A percentile compares a stretch with the other conserved stretches of the same genome.
Conservation (phyloP, 1,140 invertebrate genomes). For the Neodiprion pinetum region DNA sequence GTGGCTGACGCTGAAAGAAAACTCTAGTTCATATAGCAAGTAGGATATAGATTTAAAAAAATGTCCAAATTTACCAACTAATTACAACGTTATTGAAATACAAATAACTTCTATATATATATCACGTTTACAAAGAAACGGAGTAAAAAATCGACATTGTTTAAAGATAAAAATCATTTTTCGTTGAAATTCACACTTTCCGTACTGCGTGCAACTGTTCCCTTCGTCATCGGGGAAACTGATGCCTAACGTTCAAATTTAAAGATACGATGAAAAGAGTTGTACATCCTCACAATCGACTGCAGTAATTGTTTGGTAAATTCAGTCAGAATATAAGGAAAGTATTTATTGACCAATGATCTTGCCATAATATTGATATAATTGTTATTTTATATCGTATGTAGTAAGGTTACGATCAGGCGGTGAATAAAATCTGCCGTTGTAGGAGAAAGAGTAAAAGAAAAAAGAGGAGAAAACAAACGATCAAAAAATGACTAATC, state of each 20-base stretch:
- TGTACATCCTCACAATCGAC: not conserved
- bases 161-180: too few species aligned
- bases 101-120: not conserved
- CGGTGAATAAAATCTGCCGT: slow-evolving; percentile 37
- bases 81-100: slow-evolving; percentile 23
- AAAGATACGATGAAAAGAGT: too few species aligned
- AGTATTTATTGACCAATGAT: slow-evolving; percentile 54
- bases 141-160: too few species aligned
- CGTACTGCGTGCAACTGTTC: too few species aligned
- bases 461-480: too few species aligned
- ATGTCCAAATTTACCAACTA: slow-evolving; percentile 41
- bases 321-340: slow-evolving; percentile 38
- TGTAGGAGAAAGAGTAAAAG: slow-evolving; percentile 24
- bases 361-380: slow-evolving; percentile 46
- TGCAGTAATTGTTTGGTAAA: slow-evolving; percentile 38
- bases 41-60: slow-evolving; percentile 27
- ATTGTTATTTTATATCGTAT: slow-evolving; percentile 42
- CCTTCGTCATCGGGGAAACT: too few species aligned
- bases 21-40: slow-evolving; percentile 42
- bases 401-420: slow-evolving; percentile 29
- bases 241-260: too few species aligned
- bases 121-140: not conserved
- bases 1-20: slow-evolving; percentile 31
- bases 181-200: too few species aligned
- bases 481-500: too few species aligned